Base-by-base conservation (phyloP, 2,113 vertebrate genomes). In the Pleuronectes platessa region DNA sequence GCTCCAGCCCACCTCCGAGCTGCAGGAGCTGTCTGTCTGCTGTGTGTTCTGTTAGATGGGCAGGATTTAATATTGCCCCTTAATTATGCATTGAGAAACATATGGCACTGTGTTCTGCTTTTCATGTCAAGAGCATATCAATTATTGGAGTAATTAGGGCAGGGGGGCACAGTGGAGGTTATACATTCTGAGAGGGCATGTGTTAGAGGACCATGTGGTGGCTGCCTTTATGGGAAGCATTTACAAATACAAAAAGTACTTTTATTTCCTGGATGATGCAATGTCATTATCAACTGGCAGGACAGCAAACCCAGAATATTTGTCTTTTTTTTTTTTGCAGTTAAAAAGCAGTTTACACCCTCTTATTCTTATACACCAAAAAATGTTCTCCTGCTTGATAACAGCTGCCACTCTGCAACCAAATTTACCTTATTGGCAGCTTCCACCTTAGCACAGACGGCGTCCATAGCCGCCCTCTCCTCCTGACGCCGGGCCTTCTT, bases 391-490 rank as follows among this genome's bases (percentile, higher is more conserved):
- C 7, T 26, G 6, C 47, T 4, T 11, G 15, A 68, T 31, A 17
- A 13, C 21, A 4, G 49, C 47, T 60, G 27, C 23, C 18, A 14
- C 20, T 68, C 69, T 24, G 55, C 40, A 13, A 23, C 12, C 6
- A 42, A 55, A 53, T 23, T 91, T 78, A 97, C 97, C 95, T 98
- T 96, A 92, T 99, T 99, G 82, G 97, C 97, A 0, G 97, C 95
- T 0, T 98, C 97, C 82, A 98, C 97, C 87, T 96, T 97, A 81
- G 97, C 97, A 13, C 96, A 98, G 23, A 97, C 95, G 0, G 97
- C 96, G 0, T 97, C 96, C 97, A 98, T 98, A 40, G 97, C 97
- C 0, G 97, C 97, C 27, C 96, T 93, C 86, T 98, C 97, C 89
- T 97, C 97, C 87, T 95, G 74, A 4, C 97, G 94, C 77, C 95